Conservation (phyloP, 2,113 vertebrate species). For the Choloepus hoffmanni region DNA sequence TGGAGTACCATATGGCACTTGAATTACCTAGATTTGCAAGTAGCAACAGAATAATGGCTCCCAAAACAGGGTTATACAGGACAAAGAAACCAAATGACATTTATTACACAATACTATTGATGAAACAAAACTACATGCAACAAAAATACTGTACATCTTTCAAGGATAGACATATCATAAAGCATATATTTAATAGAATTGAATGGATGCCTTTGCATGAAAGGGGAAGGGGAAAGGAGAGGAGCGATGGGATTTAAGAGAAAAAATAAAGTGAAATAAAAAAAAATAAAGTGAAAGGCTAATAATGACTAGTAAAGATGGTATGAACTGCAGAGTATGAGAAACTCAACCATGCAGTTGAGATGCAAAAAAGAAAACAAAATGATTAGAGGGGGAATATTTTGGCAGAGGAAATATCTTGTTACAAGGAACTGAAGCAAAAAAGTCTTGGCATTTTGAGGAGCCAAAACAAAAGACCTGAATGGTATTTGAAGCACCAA, state of each 20-base stretch:
- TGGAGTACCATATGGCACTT: rapidly evolving
- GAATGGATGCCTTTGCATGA: background rate
- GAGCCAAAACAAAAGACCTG: background rate
- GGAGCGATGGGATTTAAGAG: background rate
- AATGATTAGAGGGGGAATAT: background rate
- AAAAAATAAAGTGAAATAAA: background rate
- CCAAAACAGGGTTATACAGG: background rate
- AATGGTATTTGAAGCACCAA: background rate
- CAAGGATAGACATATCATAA: background rate
- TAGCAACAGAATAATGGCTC: background rate
- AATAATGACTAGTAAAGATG: background rate
- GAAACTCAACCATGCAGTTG: background rate
- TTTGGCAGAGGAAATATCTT: background rate
- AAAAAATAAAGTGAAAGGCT: background rate
- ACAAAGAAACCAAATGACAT: background rate
- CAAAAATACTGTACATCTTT: background rate
- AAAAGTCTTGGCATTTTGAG: background rate
- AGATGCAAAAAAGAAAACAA: background rate
- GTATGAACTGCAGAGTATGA: background rate
- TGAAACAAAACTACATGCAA: background rate
- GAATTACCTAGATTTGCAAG: background rate
- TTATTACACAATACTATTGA: background rate
- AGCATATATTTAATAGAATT: background rate
- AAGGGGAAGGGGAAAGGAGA: background rate
- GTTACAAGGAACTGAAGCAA: background rate